Base-by-base conservation (phyloP, 1,140 invertebrate species). In the Drosophila azteca region DNA sequence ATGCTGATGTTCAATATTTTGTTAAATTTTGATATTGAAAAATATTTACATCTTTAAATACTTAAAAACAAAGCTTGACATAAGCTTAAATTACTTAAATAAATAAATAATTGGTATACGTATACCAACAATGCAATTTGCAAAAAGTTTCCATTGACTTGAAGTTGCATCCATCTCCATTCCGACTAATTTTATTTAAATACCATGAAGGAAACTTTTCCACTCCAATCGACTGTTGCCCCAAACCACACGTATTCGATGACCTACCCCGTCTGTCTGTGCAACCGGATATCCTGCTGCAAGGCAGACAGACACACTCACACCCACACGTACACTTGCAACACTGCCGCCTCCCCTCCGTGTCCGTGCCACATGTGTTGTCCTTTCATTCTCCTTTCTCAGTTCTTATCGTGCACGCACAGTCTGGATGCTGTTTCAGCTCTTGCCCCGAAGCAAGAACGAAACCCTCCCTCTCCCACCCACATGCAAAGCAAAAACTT, bases 401-500 rank as follows among this genome's bases (percentile, higher is more conserved):
- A 48, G 29, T 68, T 67, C 82, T 88, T 82, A 84, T 84, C 80
- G 58, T 46, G 64, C 77, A 85, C 68, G 68, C 77, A 78, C 81
- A 84, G 69, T 51, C 74, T 76, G 77, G 44, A 52, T 59, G 54
- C 64, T 60, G 53, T 44, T 71, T 46, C 70, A 54, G n/a, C 8
- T 51, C 9, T 54, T 50, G 24, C 55, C 52, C 51, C 31, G 17
- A 41, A 35, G 53, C 41, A 60, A 13, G 39, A 65, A 45, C 22
- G 11, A 8, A 17, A 6, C 31, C 51, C 44, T 43, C 66, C 44
- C 51, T 20, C n/a, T 7, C 64, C 44, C 31, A 9, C 54, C 49
- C 67, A 84, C 80, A 84, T 84, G 80, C 80, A 84, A 84, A 84
- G 62, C 53, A 57, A 43, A 79, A 84, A 87, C 49, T 83, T 88